Evolutionary conservation across 2,888 invertebrate species (phyloP).

Genomic region (Drosophila melanosoma): DNA sequence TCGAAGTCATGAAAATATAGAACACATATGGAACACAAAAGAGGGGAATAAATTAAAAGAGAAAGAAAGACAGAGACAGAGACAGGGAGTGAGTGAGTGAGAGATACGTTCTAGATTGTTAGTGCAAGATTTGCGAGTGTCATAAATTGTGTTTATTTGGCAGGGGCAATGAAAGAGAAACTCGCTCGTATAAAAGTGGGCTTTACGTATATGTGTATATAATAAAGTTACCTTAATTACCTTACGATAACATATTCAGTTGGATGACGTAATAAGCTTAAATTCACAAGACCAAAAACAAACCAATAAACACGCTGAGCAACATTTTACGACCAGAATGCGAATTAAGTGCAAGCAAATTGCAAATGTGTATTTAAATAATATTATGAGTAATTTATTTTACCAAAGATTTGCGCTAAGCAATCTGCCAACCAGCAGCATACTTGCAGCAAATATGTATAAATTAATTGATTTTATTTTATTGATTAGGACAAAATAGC

Average conservation of each 20-base stretch:
- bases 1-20: constrained; percentile 43
- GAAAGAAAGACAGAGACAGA: neutral
- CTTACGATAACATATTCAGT: constrained; percentile 45
- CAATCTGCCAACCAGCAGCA: neutral
- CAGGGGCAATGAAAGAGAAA: constrained; percentile 14
- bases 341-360: constrained; percentile 8
- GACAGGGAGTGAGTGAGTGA: neutral
- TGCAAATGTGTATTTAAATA: constrained; percentile 1
- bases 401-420: neutral
- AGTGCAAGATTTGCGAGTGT: constrained; percentile 53
- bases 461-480: neutral
- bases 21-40: constrained; percentile 5
- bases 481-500: neutral
- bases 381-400: neutral
- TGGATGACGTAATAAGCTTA: constrained; percentile 45
- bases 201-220: constrained; percentile 15
- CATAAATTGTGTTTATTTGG: constrained; percentile 61
- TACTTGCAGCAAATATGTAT: neutral
- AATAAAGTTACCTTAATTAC: constrained; percentile 63
- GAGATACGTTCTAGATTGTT: constrained; percentile 31
- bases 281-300: constrained; percentile 4
- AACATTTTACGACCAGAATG: constrained; percentile 16
- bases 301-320: constrained; percentile 11
- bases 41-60: neutral
- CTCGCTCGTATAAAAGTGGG: constrained; percentile 14